Conservation (phyloP, 1,140 invertebrate species). For the Akabosia matsudoensis region DNA sequence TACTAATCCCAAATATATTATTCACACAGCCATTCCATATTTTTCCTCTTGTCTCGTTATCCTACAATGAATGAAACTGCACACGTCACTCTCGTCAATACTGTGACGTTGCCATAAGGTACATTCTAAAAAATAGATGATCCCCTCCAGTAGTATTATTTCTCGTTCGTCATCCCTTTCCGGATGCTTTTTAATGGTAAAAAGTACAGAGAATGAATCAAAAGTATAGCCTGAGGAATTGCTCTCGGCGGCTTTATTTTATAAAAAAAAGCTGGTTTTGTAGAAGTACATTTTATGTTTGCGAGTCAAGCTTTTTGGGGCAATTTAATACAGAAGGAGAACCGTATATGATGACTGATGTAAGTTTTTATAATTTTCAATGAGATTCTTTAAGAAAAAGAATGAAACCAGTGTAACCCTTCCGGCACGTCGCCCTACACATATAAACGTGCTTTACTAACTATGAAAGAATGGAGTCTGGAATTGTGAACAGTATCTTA, state of each 20-base stretch:
- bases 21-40: not conserved
- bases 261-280: no score
- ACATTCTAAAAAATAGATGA: not conserved
- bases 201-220: not conserved
- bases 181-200: not conserved
- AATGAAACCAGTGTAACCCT: no score
- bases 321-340: not conserved
- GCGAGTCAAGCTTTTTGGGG: not conserved
- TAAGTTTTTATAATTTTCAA: no score
- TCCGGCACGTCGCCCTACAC: no score
- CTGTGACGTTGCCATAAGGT: not conserved
- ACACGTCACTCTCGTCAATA: not conserved
- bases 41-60: not conserved
- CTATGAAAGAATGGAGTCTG: no score
- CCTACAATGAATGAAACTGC: not conserved
- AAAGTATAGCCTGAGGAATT: not conserved
- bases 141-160: not conserved
- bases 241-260: not conserved
- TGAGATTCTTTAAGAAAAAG: no score
- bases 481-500: no score
- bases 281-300: no score
- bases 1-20: no score
- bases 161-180: not conserved
- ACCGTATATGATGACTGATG: not conserved
- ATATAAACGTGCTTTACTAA: no score